These are phyloP conservation scores for Ceratina japonica DNA, from an alignment of 1,140 invertebrate genomes.

Conservation along the genomic window DNA sequence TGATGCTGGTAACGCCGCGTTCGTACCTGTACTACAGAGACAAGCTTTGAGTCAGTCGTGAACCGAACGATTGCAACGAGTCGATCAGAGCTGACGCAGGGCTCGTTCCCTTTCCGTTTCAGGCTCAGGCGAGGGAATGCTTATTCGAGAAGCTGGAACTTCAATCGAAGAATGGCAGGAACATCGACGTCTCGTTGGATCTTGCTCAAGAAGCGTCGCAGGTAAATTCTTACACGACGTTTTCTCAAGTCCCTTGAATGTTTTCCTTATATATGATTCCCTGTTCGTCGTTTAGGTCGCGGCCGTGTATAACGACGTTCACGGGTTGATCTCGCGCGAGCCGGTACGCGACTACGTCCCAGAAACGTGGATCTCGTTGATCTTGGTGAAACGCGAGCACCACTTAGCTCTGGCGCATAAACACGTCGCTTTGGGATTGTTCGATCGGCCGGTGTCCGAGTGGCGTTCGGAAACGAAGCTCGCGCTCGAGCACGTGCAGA, in stretches of 20 bases:
- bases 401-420: slow-evolving; percentile 86
- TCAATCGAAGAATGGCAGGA: slow-evolving; percentile 85
- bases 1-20: slow-evolving; percentile 88
- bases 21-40: background rate
- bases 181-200: slow-evolving; percentile 88
- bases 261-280: background rate
- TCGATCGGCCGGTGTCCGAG: slow-evolving; percentile 81
- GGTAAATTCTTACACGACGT: slow-evolving; percentile 81
- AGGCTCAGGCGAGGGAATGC: slow-evolving; percentile 96
- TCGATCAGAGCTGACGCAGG: background rate
- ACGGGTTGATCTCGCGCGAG: slow-evolving; percentile 82
- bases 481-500: slow-evolving; percentile 82
- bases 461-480: slow-evolving; percentile 80
- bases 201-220: slow-evolving; percentile 94
- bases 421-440: slow-evolving; percentile 83
- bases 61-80: too few relatives aligned
- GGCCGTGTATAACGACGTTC: slow-evolving; percentile 87
- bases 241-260: background rate
- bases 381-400: slow-evolving; percentile 94
- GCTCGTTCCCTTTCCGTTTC: slow-evolving; percentile 33
- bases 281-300: slow-evolving; percentile 81
- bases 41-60: background rate
- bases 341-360: slow-evolving; percentile 88
- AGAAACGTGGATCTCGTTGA: slow-evolving; percentile 93
- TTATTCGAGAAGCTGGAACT: slow-evolving; percentile 93